Conservation (phyloP, 2,113 vertebrate genomes). For the Prietella phreatophila region DNA sequence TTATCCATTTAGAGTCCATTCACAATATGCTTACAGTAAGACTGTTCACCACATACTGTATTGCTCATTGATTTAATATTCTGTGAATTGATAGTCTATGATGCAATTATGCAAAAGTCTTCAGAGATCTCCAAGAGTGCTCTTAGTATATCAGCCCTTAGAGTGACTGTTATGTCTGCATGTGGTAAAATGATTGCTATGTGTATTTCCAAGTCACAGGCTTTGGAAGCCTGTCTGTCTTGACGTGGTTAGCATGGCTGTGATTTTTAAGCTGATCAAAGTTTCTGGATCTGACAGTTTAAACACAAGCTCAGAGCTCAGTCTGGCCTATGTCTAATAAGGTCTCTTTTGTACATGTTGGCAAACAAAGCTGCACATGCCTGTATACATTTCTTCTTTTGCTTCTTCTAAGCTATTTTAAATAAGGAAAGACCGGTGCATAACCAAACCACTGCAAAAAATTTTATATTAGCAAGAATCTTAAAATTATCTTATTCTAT, state of each 20-base stretch:
- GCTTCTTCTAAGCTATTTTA: conserved; percentile 4
- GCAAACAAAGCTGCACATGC: conserved; percentile 5
- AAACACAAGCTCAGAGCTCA: conserved; percentile 1
- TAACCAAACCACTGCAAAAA: not conserved
- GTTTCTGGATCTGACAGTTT: conserved; percentile 1
- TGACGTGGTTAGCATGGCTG: conserved; percentile 26
- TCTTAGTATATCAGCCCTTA: not conserved
- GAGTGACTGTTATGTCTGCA: not conserved
- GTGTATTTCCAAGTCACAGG: not conserved
- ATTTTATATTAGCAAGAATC: too few species aligned
- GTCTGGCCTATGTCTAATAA: conserved; percentile 23
- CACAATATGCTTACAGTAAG: not conserved
- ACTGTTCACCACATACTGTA: not conserved
- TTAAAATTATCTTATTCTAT: not conserved
- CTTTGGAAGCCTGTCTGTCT: not conserved
- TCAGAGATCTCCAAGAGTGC: not conserved
- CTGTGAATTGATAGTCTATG: not conserved
- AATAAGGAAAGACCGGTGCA: not conserved
- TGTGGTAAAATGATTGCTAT: not conserved
- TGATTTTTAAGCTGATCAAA: conserved; percentile 41
- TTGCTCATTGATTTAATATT: conserved; percentile 7
- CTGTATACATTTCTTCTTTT: not conserved
- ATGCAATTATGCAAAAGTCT: not conserved
- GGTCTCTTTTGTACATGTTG: conserved; percentile 5
- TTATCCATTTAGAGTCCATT: conserved; percentile 13